phyloP scores from a whole-genome alignment of 2,797 vertebrate genomes.

The Sebastes paucispinis region DNA sequence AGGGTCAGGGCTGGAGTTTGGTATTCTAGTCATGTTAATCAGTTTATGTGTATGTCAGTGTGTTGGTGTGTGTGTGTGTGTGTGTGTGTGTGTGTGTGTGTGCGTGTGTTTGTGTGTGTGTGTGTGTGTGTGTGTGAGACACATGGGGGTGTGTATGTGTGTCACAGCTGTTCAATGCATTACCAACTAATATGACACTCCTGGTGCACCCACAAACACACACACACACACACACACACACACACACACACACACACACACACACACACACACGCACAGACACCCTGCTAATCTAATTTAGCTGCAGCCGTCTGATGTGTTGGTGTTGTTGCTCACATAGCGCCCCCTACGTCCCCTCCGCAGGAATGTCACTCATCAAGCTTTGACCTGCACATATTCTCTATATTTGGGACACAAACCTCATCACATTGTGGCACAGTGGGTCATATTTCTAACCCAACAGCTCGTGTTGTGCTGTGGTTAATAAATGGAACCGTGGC shows the following conservation, averaged over 20 bases:
- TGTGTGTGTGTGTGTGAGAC: not conserved
- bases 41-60: constrained; percentile 52
- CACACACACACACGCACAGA: constrained; percentile 37
- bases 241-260: constrained; percentile 37
- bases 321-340: constrained; percentile 25
- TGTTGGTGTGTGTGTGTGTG: constrained; percentile 1
- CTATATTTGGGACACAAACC: constrained; percentile 55
- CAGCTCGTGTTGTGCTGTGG: constrained; percentile 47
- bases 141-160: constrained; percentile 28
- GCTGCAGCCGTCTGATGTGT: constrained; percentile 25
- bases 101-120: constrained; percentile 19
- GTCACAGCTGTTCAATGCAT: constrained; percentile 73
- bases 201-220: constrained; percentile 40
- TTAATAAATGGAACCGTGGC: constrained; percentile 60
- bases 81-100: constrained; percentile 6
- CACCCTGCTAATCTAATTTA: constrained; percentile 73
- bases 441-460: constrained; percentile 46
- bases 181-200: constrained; percentile 73
- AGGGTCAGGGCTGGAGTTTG: constrained; percentile 52
- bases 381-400: constrained; percentile 30
- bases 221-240: constrained; percentile 39
- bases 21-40: constrained; percentile 67
- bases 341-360: not conserved
- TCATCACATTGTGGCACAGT: constrained; percentile 25
- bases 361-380: constrained; percentile 27